phyloP scores from a whole-genome alignment of 2,888 invertebrate genomes.

The Anorthoa munda region DNA sequence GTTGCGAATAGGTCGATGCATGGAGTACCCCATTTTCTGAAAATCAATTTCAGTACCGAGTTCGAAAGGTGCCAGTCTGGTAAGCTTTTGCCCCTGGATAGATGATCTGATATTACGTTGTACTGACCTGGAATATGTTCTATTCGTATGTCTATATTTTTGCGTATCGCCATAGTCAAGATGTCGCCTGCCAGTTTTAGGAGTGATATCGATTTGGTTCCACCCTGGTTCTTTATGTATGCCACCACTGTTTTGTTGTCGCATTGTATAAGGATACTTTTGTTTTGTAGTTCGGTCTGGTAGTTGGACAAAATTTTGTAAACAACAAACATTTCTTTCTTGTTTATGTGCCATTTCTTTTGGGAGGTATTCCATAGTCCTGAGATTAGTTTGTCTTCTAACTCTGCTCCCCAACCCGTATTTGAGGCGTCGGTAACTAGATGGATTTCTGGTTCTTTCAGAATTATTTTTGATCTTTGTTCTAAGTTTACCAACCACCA shows the following conservation, averaged over 20 bases:
- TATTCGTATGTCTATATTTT: constrained; percentile 5
- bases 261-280: constrained; percentile 6
- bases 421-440: constrained; percentile 3
- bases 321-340: constrained; percentile 1
- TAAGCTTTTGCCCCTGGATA: no score
- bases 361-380: neutral
- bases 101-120: constrained; percentile 3
- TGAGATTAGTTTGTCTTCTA: constrained; percentile 7
- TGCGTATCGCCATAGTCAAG: neutral
- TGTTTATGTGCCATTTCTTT: constrained; percentile 10
- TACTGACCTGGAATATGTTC: constrained; percentile 9
- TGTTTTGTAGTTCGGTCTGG: neutral
- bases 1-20: constrained; percentile 1
- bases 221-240: constrained; percentile 5
- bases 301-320: neutral
- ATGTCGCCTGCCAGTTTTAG: constrained; percentile 3
- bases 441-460: constrained; percentile 1
- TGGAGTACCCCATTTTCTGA: constrained; percentile 1
- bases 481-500: neutral
- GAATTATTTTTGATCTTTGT: constrained; percentile 3
- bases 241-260: constrained; percentile 1
- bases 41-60: neutral
- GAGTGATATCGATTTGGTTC: neutral
- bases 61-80: neutral
- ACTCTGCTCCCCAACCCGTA: constrained; percentile 9